Percentiles rank a stretch among this genome's conserved stretches.
These are phyloP conservation scores for Sarcophaga caerulescens DNA, from an alignment of 2,888 invertebrate genomes.

Conservation along the genomic window DNA sequence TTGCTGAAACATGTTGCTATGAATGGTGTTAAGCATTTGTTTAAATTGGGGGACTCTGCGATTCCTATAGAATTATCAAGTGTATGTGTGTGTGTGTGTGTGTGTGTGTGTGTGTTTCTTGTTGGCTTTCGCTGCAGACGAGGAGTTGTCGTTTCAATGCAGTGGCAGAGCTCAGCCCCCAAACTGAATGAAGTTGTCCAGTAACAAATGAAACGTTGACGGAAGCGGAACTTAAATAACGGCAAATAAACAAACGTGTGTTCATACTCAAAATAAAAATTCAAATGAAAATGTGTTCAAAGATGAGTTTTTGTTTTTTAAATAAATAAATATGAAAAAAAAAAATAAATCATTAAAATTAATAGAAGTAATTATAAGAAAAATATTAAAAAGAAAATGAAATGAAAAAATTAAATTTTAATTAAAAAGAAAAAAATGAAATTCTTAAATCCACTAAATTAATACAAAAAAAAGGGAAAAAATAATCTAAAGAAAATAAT, in stretches of 20 bases:
- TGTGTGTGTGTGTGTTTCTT: not conserved
- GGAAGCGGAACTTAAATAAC: constrained; percentile 70
- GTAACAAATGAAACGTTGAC: constrained; percentile 72
- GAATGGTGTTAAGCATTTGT: not conserved
- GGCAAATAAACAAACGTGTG: constrained; percentile 57
- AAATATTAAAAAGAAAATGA: constrained; percentile 18
- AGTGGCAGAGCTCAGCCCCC: constrained; percentile 56
- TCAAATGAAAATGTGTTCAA: constrained; percentile 8
- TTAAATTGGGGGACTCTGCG: constrained; percentile 5
- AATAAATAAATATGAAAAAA: not conserved
- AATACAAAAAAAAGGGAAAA: constrained; percentile 33
- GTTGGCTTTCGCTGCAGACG: constrained; percentile 35
- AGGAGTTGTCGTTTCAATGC: constrained; percentile 52
- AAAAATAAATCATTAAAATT: not conserved
- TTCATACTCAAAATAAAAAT: constrained; percentile 35
- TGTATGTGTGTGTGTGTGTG: not conserved
- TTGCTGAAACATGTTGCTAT: constrained; percentile 48
- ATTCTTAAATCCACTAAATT: not conserved
- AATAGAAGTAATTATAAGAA: not conserved
- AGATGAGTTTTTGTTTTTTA: constrained; percentile 25
- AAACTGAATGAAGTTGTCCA: constrained; percentile 65
- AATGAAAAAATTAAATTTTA: constrained; percentile 12
- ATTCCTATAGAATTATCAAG: not conserved
- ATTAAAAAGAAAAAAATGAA: not conserved
- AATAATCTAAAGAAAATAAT: constrained; percentile 25